These are phyloP conservation scores for Astreopora myriophthalma DNA, from an alignment of 64 coral and sea anemone genomes.

Conservation along the genomic window DNA sequence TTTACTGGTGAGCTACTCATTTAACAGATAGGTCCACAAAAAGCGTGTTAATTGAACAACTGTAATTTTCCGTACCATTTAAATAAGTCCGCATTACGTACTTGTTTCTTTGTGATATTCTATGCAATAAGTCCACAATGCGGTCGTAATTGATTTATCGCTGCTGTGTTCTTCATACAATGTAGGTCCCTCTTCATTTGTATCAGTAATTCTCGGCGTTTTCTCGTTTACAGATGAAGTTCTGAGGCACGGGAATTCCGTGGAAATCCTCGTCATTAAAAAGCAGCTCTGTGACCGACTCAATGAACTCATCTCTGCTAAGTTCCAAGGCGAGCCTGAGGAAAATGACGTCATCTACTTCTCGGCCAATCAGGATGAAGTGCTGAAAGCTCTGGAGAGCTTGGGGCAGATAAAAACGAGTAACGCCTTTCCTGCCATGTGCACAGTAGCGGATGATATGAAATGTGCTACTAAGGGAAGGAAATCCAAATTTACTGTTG, in stretches of 20 bases:
- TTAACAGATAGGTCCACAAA: not conserved
- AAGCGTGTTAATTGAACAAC: not conserved
- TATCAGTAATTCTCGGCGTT: too few relatives aligned
- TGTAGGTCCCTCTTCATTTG: too few relatives aligned
- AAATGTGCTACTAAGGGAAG: conserved; percentile 86
- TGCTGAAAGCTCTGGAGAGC: conserved; percentile 85
- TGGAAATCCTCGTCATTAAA: conserved; percentile 95
- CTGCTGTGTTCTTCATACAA: too few relatives aligned
- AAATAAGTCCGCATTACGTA: not conserved
- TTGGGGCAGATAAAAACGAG: conserved; percentile 93
- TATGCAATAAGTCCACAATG: too few relatives aligned
- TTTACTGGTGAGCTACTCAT: conserved; percentile 81
- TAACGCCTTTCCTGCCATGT: conserved; percentile 87
- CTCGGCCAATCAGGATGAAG: conserved; percentile 92
- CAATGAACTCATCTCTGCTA: conserved; percentile 87
- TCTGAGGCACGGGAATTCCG: conserved; percentile 89
- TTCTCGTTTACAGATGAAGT: conserved; percentile 80
- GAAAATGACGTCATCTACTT: conserved; percentile 99
- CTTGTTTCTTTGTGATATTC: not conserved
- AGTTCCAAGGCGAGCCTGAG: conserved; percentile 93
- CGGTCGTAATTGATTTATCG: too few relatives aligned
- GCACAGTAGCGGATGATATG: conserved; percentile 85
- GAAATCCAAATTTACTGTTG: conserved; percentile 79
- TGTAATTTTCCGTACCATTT: not conserved
- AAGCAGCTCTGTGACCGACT: conserved; percentile 92